These are phyloP conservation scores for Salvator merianae DNA, from an alignment of 2,113 vertebrate genomes.

Conservation along the genomic window DNA sequence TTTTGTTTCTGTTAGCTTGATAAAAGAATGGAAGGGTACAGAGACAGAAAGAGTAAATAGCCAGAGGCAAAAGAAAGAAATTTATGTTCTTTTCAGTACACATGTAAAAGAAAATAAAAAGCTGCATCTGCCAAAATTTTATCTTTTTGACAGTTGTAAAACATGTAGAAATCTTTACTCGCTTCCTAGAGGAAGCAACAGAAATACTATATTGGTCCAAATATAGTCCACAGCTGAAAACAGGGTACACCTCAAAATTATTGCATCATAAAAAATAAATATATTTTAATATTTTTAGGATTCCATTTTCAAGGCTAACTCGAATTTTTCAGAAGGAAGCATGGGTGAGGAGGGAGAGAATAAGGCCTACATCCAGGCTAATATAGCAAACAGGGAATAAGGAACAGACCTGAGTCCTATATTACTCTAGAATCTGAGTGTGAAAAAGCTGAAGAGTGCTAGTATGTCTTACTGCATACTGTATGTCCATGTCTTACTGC, in stretches of 20 bases:
- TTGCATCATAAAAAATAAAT: too few relatives aligned
- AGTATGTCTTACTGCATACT: neutral
- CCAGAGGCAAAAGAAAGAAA: neutral
- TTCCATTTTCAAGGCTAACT: too few relatives aligned
- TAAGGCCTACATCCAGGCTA: too few relatives aligned
- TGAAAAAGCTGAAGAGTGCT: neutral
- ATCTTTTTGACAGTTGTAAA: neutral
- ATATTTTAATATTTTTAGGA: too few relatives aligned
- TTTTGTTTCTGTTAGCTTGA: neutral
- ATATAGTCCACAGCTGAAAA: neutral
- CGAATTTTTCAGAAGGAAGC: too few relatives aligned
- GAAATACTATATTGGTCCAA: neutral
- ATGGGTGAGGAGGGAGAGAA: too few relatives aligned
- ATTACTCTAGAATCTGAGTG: neutral
- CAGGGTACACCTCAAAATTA: too few relatives aligned
- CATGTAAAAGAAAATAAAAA: neutral
- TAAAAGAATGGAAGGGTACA: neutral
- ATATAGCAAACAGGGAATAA: too few relatives aligned
- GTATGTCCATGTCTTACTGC: neutral
- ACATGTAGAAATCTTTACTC: neutral
- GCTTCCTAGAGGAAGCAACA: neutral
- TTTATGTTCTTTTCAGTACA: neutral
- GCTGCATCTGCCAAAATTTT: neutral
- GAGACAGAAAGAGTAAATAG: neutral
- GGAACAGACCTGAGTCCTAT: neutral